Conservation (phyloP, 2,888 invertebrate genomes). For the Rutpela maculata region DNA sequence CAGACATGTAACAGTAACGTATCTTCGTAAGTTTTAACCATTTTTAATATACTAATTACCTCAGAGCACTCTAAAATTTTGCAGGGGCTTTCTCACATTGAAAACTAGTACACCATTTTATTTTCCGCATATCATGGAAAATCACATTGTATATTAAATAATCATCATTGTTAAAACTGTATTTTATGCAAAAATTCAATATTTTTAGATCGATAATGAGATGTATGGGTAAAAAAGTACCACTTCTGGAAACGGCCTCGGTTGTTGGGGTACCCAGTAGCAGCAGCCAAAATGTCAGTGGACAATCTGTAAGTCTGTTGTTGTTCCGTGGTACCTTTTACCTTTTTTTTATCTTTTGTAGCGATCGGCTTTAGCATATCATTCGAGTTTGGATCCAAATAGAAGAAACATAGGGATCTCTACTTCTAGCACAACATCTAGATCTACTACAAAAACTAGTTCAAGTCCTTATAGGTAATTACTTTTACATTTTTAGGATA, state of each 20-base stretch:
- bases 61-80: too few relatives aligned
- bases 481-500: too few relatives aligned
- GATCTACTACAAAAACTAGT: constrained; percentile 95
- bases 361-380: constrained; percentile 90
- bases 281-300: constrained; percentile 86
- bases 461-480: constrained; percentile 90
- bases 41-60: too few relatives aligned
- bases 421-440: constrained; percentile 94
- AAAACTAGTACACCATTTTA: too few relatives aligned
- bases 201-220: constrained; percentile 79
- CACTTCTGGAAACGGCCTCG: constrained; percentile 84
- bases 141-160: too few relatives aligned
- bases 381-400: constrained; percentile 80
- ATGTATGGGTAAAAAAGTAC: constrained; percentile 89
- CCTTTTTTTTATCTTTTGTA: constrained; percentile 61
- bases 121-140: too few relatives aligned
- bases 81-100: too few relatives aligned
- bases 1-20: too few relatives aligned
- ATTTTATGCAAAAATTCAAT: background rate
- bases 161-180: background rate
- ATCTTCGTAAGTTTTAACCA: too few relatives aligned
- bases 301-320: constrained; percentile 74
- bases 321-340: constrained; percentile 4
- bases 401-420: constrained; percentile 92
- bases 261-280: constrained; percentile 80